Percentiles rank a stretch among this genome's conserved stretches.
Evolutionary conservation across 2,797 vertebrate species (phyloP).

Genomic region (Macropodus opercularis): DNA sequence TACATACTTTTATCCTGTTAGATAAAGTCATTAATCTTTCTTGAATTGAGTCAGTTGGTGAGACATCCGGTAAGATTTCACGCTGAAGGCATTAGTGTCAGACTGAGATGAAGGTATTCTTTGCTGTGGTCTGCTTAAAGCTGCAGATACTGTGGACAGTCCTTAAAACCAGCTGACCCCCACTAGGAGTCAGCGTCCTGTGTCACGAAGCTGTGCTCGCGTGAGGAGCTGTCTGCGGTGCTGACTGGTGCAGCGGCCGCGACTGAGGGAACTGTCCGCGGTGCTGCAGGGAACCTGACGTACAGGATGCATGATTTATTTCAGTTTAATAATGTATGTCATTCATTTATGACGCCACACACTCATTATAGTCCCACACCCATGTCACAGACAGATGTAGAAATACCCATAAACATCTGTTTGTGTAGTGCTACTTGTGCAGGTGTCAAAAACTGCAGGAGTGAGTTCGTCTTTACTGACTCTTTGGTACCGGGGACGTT

Average conservation of each 20-base stretch:
- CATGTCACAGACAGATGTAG: neutral
- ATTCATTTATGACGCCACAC: too few species aligned
- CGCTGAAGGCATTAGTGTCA: slow-evolving; percentile 18
- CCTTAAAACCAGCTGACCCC: slow-evolving; percentile 11
- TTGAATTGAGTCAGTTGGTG: slow-evolving; percentile 2
- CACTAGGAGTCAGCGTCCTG: slow-evolving; percentile 9
- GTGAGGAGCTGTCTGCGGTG: slow-evolving; percentile 54
- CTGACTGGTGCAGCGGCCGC: slow-evolving; percentile 33
- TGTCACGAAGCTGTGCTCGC: slow-evolving; percentile 2
- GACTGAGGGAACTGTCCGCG: slow-evolving; percentile 45
- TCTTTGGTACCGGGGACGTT: neutral
- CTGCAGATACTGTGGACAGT: slow-evolving; percentile 34
- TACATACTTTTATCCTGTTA: slow-evolving; percentile 2
- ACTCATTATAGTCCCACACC: neutral
- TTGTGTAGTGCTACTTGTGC: neutral
- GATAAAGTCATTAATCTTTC: slow-evolving; percentile 16
- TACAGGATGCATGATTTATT: too few species aligned
- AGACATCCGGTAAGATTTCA: slow-evolving; percentile 7
- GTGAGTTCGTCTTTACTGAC: neutral
- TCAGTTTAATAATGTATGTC: too few species aligned
- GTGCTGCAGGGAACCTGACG: slow-evolving; percentile 38
- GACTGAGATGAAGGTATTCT: slow-evolving; percentile 22
- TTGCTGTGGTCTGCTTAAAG: slow-evolving; percentile 1
- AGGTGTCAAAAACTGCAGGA: neutral
- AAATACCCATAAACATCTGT: neutral